phyloP scores from a whole-genome alignment of 2,888 invertebrate species.

The Drosophila antonietae region DNA sequence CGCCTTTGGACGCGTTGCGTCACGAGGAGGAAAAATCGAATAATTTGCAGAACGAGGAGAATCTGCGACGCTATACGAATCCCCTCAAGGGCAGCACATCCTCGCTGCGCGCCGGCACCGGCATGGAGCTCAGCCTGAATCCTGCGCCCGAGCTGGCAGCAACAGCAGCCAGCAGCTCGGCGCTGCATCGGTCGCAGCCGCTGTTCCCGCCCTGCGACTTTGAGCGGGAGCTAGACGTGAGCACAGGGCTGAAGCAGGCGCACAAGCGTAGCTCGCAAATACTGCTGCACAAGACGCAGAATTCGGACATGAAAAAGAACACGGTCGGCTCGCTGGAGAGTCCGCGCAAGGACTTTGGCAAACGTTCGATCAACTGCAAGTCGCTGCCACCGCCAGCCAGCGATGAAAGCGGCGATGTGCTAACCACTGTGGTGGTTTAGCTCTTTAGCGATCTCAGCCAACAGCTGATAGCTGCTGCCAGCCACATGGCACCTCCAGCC shows the following conservation, averaged over 20 bases:
- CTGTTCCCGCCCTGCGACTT: slow-evolving; percentile 83
- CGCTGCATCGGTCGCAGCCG: slow-evolving; percentile 84
- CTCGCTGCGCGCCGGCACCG: slow-evolving; percentile 86
- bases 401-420: slow-evolving; percentile 85
- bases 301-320: slow-evolving; percentile 93
- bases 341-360: slow-evolving; percentile 90
- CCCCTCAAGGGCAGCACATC: slow-evolving; percentile 88
- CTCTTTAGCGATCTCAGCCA: slow-evolving; percentile 58
- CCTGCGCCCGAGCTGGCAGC: slow-evolving; percentile 84
- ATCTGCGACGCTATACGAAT: slow-evolving; percentile 92
- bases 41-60: slow-evolving; percentile 96
- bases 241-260: slow-evolving; percentile 78
- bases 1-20: slow-evolving; percentile 87
- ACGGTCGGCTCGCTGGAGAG: slow-evolving; percentile 87
- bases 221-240: slow-evolving; percentile 84
- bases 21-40: slow-evolving; percentile 95
- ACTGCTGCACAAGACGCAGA: slow-evolving; percentile 92
- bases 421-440: slow-evolving; percentile 87
- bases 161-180: slow-evolving; percentile 84
- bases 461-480: slow-evolving; percentile 7
- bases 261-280: slow-evolving; percentile 87
- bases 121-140: slow-evolving; percentile 85
- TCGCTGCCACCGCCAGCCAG: slow-evolving; percentile 80
- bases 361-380: slow-evolving; percentile 88
- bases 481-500: slow-evolving; percentile 19